phyloP scores from a whole-genome alignment of 1,140 invertebrate species.

The Metaphire vulgaris region DNA sequence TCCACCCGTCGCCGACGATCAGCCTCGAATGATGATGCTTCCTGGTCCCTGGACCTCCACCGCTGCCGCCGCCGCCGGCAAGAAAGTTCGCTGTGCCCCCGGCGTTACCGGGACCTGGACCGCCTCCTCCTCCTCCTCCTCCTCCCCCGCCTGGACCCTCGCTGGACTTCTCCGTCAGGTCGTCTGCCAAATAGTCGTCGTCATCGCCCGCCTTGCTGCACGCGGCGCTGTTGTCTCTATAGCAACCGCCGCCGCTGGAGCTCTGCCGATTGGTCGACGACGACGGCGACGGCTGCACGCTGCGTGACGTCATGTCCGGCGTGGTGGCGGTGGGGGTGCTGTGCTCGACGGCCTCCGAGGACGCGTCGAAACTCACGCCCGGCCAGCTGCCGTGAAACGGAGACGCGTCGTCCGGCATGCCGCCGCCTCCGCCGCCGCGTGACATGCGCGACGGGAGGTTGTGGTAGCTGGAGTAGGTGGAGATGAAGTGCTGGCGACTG shows the following conservation, averaged over 20 bases:
- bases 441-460: slow-evolving; percentile 11
- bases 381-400: slow-evolving; percentile 16
- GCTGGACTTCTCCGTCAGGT: not conserved
- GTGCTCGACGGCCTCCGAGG: slow-evolving; percentile 15
- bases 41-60: no score
- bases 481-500: slow-evolving; percentile 12
- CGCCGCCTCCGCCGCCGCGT: no score
- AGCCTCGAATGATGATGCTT: no score
- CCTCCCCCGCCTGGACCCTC: not conserved
- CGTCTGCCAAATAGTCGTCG: not conserved
- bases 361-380: slow-evolving; percentile 19
- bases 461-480: slow-evolving; percentile 16
- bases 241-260: not conserved
- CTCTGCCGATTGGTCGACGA: not conserved
- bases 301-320: not conserved
- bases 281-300: not conserved
- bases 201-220: not conserved
- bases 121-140: no score
- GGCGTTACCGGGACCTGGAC: no score
- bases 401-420: not conserved
- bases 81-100: not conserved
- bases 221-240: not conserved
- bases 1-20: no score
- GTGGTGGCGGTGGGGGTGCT: not conserved
- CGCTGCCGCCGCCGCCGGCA: no score